phyloP scores from a whole-genome alignment of 2,888 invertebrate genomes.

The Sphaeridia pumilis region DNA sequence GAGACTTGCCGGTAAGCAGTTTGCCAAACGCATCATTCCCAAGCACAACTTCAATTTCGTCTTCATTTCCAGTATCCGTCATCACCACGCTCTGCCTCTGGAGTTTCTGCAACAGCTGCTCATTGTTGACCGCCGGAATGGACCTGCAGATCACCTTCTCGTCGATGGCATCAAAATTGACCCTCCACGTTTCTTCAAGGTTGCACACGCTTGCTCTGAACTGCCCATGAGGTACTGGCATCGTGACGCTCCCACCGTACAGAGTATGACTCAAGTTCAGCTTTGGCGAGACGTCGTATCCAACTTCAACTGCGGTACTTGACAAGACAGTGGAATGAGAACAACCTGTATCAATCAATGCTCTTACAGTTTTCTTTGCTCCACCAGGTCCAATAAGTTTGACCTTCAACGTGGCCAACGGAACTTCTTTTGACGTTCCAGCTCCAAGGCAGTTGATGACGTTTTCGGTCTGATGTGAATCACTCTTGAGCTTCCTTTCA shows the following conservation, averaged over 20 bases:
- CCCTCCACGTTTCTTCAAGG: background rate
- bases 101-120: slow-evolving; percentile 8
- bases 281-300: slow-evolving; percentile 19
- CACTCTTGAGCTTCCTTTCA: background rate
- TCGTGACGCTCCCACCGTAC: slow-evolving; percentile 22
- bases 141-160: slow-evolving; percentile 1
- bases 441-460: background rate
- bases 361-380: slow-evolving; percentile 20
- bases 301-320: slow-evolving; percentile 23
- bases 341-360: slow-evolving; percentile 33
- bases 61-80: slow-evolving; percentile 1
- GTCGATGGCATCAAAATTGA: background rate
- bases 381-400: slow-evolving; percentile 16
- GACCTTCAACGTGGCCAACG: slow-evolving; percentile 31
- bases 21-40: slow-evolving; percentile 15
- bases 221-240: background rate
- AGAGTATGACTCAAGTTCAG: slow-evolving; percentile 25
- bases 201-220: background rate
- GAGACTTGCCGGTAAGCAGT: slow-evolving; percentile 15
- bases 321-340: slow-evolving; percentile 32
- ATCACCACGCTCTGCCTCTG: background rate
- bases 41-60: slow-evolving; percentile 18
- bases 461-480: background rate
- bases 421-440: background rate
- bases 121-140: background rate